A percentile compares a stretch with the other conserved stretches of the same genome.
These are phyloP conservation scores for Oscheius sp. DNA, from an alignment of 2,888 invertebrate genomes.

Conservation along the genomic window DNA sequence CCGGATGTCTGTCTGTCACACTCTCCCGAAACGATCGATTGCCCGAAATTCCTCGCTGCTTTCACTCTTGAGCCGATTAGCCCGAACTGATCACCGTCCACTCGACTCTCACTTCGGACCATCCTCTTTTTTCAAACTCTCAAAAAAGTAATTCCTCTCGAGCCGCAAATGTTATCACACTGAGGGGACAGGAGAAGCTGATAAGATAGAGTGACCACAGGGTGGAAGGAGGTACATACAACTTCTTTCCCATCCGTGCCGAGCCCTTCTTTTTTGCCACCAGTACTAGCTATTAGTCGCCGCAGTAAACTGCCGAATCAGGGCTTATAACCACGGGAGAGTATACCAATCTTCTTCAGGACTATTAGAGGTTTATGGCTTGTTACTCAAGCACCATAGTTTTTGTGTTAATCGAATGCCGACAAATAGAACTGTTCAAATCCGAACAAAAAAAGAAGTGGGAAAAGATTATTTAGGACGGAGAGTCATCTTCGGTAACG, in stretches of 20 bases:
- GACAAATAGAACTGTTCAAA: too few relatives aligned
- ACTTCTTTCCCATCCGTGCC: neutral
- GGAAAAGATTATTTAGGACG: too few relatives aligned
- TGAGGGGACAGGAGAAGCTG: neutral
- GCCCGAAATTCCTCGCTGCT: conserved; percentile 33
- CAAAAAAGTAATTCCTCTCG: conserved; percentile 4
- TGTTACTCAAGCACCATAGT: too few relatives aligned
- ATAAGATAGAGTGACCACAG: neutral
- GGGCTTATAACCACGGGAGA: too few relatives aligned
- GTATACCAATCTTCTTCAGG: too few relatives aligned
- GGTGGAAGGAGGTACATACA: neutral
- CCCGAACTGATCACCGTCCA: conserved; percentile 30
- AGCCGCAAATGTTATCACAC: neutral
- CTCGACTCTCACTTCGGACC: conserved; percentile 10
- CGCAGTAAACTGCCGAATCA: too few relatives aligned
- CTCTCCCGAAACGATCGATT: conserved; percentile 34
- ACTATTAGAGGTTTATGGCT: too few relatives aligned
- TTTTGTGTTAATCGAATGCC: too few relatives aligned
- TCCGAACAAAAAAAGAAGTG: too few relatives aligned
- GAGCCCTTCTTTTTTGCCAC: too few relatives aligned
- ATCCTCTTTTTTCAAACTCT: neutral
- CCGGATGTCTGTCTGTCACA: conserved; percentile 1
- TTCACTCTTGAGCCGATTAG: conserved; percentile 37
- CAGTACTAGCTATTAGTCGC: too few relatives aligned
- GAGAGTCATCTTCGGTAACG: too few relatives aligned